Evolutionary conservation across 2,888 invertebrate genomes (phyloP).

Genomic region (Cantharis rustica): DNA sequence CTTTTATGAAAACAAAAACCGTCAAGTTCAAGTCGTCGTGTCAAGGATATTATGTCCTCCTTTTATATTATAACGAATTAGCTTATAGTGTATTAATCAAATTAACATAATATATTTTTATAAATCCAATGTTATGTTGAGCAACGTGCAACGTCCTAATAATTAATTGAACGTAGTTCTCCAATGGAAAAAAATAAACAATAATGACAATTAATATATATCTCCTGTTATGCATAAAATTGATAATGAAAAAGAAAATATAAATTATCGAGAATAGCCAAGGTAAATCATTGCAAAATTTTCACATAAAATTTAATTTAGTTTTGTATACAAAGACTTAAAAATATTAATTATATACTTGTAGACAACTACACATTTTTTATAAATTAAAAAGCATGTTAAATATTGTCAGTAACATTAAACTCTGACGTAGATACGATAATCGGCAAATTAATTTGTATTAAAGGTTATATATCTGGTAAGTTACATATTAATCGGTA

Average conservation of each 20-base stretch:
- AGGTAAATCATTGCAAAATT: neutral
- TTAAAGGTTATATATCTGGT: conserved; percentile 1
- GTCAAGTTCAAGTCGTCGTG: conserved; percentile 2
- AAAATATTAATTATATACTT: neutral
- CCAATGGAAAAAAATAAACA: neutral
- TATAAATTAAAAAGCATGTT: neutral
- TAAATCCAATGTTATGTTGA: neutral
- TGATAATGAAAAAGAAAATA: neutral
- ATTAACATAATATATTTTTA: neutral
- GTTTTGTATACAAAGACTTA: neutral
- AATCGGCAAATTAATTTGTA: neutral
- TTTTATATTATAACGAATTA: neutral
- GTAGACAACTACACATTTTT: neutral
- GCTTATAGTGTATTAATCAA: neutral
- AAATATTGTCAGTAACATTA: neutral
- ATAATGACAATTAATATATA: neutral
- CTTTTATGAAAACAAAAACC: neutral
- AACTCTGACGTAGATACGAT: neutral
- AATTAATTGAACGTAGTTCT: neutral
- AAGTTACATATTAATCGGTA: neutral
- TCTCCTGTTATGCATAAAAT: neutral
- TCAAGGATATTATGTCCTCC: neutral
- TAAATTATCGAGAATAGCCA: neutral
- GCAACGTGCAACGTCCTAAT: neutral
- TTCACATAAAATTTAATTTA: neutral